Evolutionary conservation across 2,113 vertebrate genomes (phyloP), one percentile per base, ranked within the genome.

Genomic region (Fregetta grallaria): DNA sequence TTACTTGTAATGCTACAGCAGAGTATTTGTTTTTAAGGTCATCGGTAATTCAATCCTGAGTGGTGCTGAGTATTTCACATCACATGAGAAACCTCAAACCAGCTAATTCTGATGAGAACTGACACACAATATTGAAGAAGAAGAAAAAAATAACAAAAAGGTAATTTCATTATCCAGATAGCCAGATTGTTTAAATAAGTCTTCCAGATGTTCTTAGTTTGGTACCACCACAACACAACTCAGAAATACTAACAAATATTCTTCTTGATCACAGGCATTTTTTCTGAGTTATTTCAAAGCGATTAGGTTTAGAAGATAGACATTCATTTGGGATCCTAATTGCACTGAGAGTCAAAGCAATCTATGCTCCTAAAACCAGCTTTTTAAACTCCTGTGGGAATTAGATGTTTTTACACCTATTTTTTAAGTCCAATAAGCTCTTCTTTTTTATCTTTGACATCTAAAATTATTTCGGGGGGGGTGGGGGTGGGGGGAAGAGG

Each of bases 401-500:
- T 27, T 23, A 30, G 21, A 34, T 34, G 2, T n/a, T 26, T 63
- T 59, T 59, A 78, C 7, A 70, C 4, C 7, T 44, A 25, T 19
- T 78, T 84, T 80, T 81, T 9, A 34, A 82, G 30, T 36, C 32
- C 0, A 72, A 10, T 8, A 47, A 27, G 15, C 3, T 56, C 23
- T 55, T 53, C 2, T 45, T 75, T 65, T 81, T 72, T 49, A 61
- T 34, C 42, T 75, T 66, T 50, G 44, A 22, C 16, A 59, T 50
- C 15, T 52, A 78, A 50, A 77, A 70, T 59, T 53, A 29, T 40
- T 92, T 52, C 12, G 1, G 30, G 21, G 7, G 5, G 25, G 7
- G n/a, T n/a, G n/a, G n/a, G n/a, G n/a, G n/a, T n/a, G 23, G 13
- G 0, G 2, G n/a, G 34, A 50, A 59, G 32, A 15, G 1, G 4